These are phyloP conservation scores for Dexiosoma caninum DNA, from an alignment of 2,888 invertebrate genomes.

Conservation along the genomic window DNA sequence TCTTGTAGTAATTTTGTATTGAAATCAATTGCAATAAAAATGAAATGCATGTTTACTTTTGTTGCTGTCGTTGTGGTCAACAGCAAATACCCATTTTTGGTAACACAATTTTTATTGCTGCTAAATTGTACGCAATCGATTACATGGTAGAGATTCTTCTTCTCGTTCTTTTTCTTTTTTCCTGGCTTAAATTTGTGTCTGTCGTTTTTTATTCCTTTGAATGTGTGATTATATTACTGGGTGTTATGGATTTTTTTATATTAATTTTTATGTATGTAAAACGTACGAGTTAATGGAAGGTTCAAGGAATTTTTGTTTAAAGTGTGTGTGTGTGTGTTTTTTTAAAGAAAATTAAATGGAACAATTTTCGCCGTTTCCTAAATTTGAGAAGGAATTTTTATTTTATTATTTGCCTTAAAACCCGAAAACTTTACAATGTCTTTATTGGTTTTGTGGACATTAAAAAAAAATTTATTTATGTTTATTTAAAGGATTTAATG, in stretches of 20 bases:
- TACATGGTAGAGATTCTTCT: slow-evolving; percentile 19
- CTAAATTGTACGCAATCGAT: slow-evolving; percentile 56
- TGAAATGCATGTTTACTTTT: slow-evolving; percentile 21
- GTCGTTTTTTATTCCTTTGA: no score
- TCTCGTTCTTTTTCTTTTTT: background rate
- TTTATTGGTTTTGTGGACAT: no score
- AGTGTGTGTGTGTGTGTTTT: background rate
- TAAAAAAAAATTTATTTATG: no score
- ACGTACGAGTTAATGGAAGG: background rate
- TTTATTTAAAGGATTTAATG: no score
- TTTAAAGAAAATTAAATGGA: background rate
- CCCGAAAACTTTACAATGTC: no score
- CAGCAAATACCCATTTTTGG: slow-evolving; percentile 56
- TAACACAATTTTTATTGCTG: slow-evolving; percentile 60
- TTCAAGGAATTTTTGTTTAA: background rate
- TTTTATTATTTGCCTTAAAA: no score
- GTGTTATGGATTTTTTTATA: background rate
- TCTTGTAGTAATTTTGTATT: slow-evolving; percentile 46
- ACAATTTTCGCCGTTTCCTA: background rate
- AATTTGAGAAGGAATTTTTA: background rate
- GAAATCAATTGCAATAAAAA: slow-evolving; percentile 57
- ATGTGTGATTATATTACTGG: slow-evolving; percentile 24
- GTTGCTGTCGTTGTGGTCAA: slow-evolving; percentile 36
- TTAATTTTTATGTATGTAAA: background rate
- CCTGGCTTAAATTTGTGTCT: background rate